Evolutionary conservation across 2,113 vertebrate species (phyloP).

Genomic region (Pandion haliaetus): DNA sequence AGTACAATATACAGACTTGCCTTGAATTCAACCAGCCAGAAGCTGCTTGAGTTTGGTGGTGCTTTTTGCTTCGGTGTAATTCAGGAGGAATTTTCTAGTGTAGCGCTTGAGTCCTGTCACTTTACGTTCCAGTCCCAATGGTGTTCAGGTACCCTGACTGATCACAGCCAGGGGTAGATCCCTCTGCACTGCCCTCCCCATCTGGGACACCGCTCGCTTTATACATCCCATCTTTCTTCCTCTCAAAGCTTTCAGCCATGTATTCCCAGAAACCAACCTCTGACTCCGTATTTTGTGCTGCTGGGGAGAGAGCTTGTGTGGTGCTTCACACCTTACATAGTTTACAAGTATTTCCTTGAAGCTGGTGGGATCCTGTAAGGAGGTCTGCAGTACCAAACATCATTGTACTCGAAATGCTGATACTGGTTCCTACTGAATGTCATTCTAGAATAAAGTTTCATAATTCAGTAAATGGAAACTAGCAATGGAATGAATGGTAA

Average conservation of each 20-base stretch:
- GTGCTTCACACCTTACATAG: not conserved
- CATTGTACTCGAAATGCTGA: not conserved
- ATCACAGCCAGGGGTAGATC: no score
- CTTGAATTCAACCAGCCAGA: not conserved
- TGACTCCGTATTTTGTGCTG: not conserved
- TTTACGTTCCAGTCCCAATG: accelerated
- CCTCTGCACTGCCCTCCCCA: not conserved
- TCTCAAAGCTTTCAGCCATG: not conserved
- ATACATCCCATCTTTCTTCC: not conserved
- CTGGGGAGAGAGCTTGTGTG: not conserved
- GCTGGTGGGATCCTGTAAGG: not conserved
- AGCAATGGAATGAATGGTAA: not conserved
- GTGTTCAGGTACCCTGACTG: not conserved
- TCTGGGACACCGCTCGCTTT: not conserved
- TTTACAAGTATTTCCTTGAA: not conserved
- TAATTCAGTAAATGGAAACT: not conserved
- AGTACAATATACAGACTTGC: not conserved
- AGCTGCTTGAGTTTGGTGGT: not conserved
- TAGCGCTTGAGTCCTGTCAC: not conserved
- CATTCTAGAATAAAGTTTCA: not conserved
- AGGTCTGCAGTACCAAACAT: not conserved
- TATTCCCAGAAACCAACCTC: not conserved
- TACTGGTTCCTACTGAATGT: not conserved
- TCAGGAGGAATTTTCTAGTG: not conserved
- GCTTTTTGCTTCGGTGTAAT: not conserved